Conservation (phyloP, 2,888 invertebrate genomes). For the Griposia aprilina region DNA sequence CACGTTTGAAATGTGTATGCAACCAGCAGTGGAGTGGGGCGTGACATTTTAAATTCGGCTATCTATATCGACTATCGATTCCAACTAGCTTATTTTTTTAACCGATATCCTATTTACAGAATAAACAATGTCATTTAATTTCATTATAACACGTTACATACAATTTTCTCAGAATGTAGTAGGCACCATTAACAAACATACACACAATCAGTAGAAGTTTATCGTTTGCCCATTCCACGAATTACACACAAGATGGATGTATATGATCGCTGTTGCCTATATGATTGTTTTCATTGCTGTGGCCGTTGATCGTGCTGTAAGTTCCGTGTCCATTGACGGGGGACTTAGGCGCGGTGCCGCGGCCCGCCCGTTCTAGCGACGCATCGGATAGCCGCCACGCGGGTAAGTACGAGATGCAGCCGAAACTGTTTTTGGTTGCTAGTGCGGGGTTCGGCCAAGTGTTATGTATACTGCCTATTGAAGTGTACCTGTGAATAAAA, state of each 20-base stretch:
- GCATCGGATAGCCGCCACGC: constrained; percentile 93
- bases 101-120: too few species aligned
- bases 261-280: constrained; percentile 50
- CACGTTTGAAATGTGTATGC: too few species aligned
- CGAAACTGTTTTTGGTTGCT: constrained; percentile 86
- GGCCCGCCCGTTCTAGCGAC: constrained; percentile 91
- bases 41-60: too few species aligned
- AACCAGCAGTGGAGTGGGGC: too few species aligned
- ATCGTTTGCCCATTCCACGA: constrained; percentile 5
- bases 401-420: constrained; percentile 91
- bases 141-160: not conserved
- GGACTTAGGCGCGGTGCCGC: constrained; percentile 65
- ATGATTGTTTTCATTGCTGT: constrained; percentile 46
- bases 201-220: constrained; percentile 42
- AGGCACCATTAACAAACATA: not conserved
- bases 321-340: constrained; percentile 62
- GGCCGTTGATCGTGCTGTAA: constrained; percentile 39
- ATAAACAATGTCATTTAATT: not conserved
- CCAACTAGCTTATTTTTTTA: too few species aligned
- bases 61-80: too few species aligned
- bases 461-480: constrained; percentile 95
- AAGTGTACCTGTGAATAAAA: constrained; percentile 93
- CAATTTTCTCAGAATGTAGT: not conserved
- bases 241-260: constrained; percentile 44
- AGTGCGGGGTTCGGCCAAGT: constrained; percentile 95